Evolutionary conservation across 2,797 vertebrate genomes (phyloP).

Genomic region (Sebastes iracundus): DNA sequence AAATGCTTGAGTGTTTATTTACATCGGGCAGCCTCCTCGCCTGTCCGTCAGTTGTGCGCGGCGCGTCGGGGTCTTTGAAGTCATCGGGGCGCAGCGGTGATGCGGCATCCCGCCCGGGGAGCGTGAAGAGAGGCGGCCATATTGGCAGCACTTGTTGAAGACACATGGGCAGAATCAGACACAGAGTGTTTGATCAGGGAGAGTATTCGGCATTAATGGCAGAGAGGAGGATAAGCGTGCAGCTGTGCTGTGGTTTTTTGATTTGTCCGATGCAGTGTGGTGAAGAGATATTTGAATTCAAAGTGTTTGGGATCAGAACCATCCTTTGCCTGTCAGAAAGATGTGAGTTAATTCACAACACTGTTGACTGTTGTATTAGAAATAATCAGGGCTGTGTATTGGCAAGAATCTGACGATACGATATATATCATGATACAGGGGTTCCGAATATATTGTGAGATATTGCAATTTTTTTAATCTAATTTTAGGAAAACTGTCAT

Average conservation of each 20-base stretch:
- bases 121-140: constrained; percentile 54
- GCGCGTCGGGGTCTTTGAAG: constrained; percentile 65
- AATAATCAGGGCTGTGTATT: neutral
- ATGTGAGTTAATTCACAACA: constrained; percentile 15
- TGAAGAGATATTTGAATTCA: constrained; percentile 28
- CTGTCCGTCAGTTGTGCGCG: constrained; percentile 65
- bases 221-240: constrained; percentile 21
- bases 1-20: constrained; percentile 76
- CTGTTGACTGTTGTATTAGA: neutral
- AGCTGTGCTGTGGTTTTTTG: constrained; percentile 40
- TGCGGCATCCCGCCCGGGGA: constrained; percentile 47
- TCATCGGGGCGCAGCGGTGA: constrained; percentile 22
- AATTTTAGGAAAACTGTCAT: too few species aligned
- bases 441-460: neutral
- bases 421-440: neutral
- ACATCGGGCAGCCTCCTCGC: constrained; percentile 57
- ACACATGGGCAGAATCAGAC: constrained; percentile 67
- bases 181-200: constrained; percentile 50
- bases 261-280: neutral
- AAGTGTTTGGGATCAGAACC: constrained; percentile 46
- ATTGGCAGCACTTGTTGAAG: constrained; percentile 71
- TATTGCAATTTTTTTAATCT: neutral
- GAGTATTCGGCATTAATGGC: constrained; percentile 13
- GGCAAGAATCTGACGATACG: neutral
- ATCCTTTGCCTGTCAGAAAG: constrained; percentile 24